A percentile compares a stretch with the other conserved stretches of the same genome.
Conservation (phyloP, 2,797 vertebrate species). For the Bovichtus diacanthus region DNA sequence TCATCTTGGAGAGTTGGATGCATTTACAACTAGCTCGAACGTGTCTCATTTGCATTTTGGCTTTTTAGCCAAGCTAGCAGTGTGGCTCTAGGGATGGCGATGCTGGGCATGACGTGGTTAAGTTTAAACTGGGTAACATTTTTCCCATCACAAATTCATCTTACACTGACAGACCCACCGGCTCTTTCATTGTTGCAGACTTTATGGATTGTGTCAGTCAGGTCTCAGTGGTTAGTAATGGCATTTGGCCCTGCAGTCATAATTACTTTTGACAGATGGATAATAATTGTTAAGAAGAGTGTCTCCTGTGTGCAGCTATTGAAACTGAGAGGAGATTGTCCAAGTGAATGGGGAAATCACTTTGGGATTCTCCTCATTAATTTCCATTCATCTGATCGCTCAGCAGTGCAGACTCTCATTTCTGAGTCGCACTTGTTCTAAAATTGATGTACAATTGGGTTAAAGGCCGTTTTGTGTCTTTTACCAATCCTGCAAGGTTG, state of each 20-base stretch:
- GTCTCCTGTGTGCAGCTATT: slow-evolving; percentile 53
- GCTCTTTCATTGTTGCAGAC: slow-evolving; percentile 4
- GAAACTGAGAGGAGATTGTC: slow-evolving; percentile 39
- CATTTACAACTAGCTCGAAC: slow-evolving; percentile 14
- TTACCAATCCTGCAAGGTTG: neutral
- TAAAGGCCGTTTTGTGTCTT: slow-evolving; percentile 23
- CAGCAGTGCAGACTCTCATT: slow-evolving; percentile 1
- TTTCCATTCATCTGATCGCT: slow-evolving; percentile 44
- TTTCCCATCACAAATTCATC: slow-evolving; percentile 17
- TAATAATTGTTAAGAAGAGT: slow-evolving; percentile 55
- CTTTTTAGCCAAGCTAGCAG: neutral
- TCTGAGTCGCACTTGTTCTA: slow-evolving; percentile 34
- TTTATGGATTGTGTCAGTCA: slow-evolving; percentile 16
- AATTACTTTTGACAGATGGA: slow-evolving; percentile 65
- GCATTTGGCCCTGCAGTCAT: slow-evolving; percentile 38
- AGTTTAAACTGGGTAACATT: slow-evolving; percentile 3
- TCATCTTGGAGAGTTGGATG: neutral
- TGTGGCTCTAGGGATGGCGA: neutral
- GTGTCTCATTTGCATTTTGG: neutral
- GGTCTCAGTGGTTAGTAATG: slow-evolving; percentile 37
- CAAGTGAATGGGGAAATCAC: slow-evolving; percentile 41
- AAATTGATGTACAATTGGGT: slow-evolving; percentile 26
- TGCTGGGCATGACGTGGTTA: neutral
- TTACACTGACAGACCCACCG: neutral
- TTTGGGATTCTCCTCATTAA: slow-evolving; percentile 59